Conservation (phyloP, 2,113 vertebrate genomes). For the Megaceryle maxima region DNA sequence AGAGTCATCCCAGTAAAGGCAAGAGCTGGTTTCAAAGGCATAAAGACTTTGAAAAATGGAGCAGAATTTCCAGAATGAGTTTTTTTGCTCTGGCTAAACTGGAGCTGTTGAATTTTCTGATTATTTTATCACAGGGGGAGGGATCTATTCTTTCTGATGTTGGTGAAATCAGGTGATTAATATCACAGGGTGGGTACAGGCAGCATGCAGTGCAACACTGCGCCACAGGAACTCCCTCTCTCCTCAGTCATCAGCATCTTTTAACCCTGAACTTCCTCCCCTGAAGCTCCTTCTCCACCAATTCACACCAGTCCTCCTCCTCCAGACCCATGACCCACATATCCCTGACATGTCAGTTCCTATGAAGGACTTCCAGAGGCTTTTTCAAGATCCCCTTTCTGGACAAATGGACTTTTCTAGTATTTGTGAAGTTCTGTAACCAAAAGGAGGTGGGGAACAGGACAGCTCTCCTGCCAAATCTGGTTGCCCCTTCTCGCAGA, state of each 20-base stretch:
- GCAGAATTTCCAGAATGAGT: not conserved
- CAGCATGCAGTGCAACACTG: not conserved
- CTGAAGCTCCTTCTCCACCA: not conserved
- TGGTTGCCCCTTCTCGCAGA: not conserved
- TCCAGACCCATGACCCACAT: not conserved
- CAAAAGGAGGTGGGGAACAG: not conserved
- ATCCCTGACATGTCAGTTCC: not conserved
- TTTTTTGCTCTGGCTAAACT: not conserved
- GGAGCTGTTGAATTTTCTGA: constrained; percentile 7
- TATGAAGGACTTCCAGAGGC: not conserved
- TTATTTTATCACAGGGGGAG: not conserved
- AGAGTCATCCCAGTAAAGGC: not conserved
- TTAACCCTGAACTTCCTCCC: not conserved
- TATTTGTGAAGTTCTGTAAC: not conserved
- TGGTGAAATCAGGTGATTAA: not conserved
- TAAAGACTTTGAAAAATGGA: not conserved
- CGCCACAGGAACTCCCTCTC: not conserved
- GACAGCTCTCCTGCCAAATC: not conserved
- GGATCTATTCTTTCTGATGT: not conserved
- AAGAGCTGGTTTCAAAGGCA: not conserved
- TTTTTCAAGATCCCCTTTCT: not conserved
- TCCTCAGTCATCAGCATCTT: not conserved
- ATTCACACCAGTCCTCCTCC: not conserved
- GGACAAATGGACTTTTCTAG: not conserved
- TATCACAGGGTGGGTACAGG: not conserved